Conservation (phyloP, 1,140 invertebrate species). For the Ceratoteleas bidentatus region DNA sequence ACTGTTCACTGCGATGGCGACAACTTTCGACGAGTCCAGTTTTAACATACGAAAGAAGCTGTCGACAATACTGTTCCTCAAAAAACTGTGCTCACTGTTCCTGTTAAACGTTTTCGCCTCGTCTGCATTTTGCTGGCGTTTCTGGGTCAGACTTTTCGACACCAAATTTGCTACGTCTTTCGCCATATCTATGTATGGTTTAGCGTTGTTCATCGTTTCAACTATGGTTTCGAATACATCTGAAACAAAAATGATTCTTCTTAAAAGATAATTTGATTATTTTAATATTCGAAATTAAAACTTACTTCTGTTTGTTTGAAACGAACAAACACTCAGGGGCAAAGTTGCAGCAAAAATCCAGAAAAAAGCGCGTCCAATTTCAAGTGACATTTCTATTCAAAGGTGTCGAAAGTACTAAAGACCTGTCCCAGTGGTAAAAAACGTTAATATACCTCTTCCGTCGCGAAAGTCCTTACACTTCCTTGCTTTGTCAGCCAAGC, state of each 20-base stretch:
- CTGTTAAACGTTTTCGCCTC: slow-evolving; percentile 38
- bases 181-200: slow-evolving; percentile 79
- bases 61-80: slow-evolving; percentile 80
- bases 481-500: slow-evolving; percentile 73
- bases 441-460: slow-evolving; percentile 23
- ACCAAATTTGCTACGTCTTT: slow-evolving; percentile 78
- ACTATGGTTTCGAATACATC: slow-evolving; percentile 84
- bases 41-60: slow-evolving; percentile 87
- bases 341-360: slow-evolving; percentile 33
- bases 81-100: slow-evolving; percentile 50
- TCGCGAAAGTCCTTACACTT: slow-evolving; percentile 35
- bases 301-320: slow-evolving; percentile 62
- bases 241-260: no score
- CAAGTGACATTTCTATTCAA: slow-evolving; percentile 64
- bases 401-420: slow-evolving; percentile 45
- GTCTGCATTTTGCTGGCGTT: slow-evolving; percentile 30
- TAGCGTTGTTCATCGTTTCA: slow-evolving; percentile 84
- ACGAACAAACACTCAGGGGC: slow-evolving; percentile 9
- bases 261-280: no score
- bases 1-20: slow-evolving; percentile 89
- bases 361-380: not conserved
- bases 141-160: slow-evolving; percentile 70
- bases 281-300: not conserved
- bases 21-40: slow-evolving; percentile 87
- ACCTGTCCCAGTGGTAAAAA: slow-evolving; percentile 15